These are phyloP conservation scores for Sylvia atricapilla DNA, from an alignment of 2,113 vertebrate genomes.

Conservation along the genomic window DNA sequence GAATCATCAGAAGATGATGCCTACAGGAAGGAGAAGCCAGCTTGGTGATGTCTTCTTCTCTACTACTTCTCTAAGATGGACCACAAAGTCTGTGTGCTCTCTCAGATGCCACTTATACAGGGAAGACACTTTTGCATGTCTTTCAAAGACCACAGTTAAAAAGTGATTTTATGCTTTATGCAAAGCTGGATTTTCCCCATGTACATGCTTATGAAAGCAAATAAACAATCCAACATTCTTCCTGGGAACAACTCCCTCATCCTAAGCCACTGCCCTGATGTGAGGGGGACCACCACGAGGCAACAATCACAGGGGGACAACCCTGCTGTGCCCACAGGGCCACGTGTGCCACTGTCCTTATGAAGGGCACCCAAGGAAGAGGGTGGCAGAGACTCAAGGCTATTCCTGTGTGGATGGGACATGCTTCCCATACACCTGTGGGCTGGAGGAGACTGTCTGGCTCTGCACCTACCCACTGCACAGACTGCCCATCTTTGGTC, in stretches of 20 bases:
- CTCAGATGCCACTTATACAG: neutral
- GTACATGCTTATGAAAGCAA: neutral
- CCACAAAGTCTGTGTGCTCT: neutral
- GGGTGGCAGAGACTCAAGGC: neutral
- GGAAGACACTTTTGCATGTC: neutral
- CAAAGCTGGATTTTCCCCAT: neutral
- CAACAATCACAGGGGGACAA: neutral
- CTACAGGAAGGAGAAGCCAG: neutral
- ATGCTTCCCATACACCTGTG: neutral
- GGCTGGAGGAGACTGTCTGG: neutral
- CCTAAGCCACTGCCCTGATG: neutral
- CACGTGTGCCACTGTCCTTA: neutral
- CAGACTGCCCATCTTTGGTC: neutral
- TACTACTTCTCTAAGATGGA: neutral
- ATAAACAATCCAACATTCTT: neutral
- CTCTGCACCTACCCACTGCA: neutral
- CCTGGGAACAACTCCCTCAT: neutral
- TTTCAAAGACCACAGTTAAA: neutral
- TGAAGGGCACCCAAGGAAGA: neutral
- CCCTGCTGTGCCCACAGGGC: accelerated
- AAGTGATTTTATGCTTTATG: neutral
- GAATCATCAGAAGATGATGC: neutral
- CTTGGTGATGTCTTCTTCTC: neutral
- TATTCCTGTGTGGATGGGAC: neutral
- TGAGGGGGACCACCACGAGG: accelerated